Conservation (phyloP, 2,888 invertebrate species). For the Drosophila merina region DNA sequence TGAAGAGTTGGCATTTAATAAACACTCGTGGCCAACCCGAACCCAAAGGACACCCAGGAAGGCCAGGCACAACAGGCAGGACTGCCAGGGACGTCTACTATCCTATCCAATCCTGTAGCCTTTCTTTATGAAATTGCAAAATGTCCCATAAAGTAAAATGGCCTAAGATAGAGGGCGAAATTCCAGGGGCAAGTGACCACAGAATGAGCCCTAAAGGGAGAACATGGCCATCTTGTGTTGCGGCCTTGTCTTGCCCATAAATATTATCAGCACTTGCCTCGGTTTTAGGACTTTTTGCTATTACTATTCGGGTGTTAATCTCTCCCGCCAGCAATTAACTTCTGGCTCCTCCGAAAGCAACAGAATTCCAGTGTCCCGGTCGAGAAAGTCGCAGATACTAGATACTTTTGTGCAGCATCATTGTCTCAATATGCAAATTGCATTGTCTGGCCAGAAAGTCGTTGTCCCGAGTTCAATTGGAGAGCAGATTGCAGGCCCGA, state of each 20-base stretch:
- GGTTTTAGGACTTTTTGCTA: slow-evolving; percentile 7
- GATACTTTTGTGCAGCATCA: slow-evolving; percentile 73
- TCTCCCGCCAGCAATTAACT: slow-evolving; percentile 61
- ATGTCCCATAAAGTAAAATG: slow-evolving; percentile 63
- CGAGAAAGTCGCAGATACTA: slow-evolving; percentile 26
- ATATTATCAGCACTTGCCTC: slow-evolving; percentile 61
- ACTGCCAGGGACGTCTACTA: neutral
- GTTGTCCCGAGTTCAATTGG: slow-evolving; percentile 60
- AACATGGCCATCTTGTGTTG: slow-evolving; percentile 69
- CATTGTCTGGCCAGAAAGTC: slow-evolving; percentile 6
- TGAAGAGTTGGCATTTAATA: slow-evolving; percentile 75
- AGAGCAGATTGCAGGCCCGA: slow-evolving; percentile 38
- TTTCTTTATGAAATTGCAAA: slow-evolving; percentile 75
- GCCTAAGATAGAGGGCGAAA: slow-evolving; percentile 49
- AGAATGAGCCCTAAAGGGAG: slow-evolving; percentile 57
- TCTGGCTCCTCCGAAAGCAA: slow-evolving; percentile 9
- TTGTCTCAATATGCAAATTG: slow-evolving; percentile 44
- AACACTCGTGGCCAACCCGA: slow-evolving; percentile 46
- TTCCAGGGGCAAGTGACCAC: slow-evolving; percentile 47
- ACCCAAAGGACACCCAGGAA: slow-evolving; percentile 39
- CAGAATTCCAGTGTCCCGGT: neutral
- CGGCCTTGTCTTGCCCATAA: slow-evolving; percentile 70
- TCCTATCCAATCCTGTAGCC: slow-evolving; percentile 12
- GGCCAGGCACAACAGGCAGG: neutral
- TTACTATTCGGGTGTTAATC: slow-evolving; percentile 45